Evolutionary conservation across 2,797 vertebrate species (phyloP).

Genomic region (Cossypha heuglini): DNA sequence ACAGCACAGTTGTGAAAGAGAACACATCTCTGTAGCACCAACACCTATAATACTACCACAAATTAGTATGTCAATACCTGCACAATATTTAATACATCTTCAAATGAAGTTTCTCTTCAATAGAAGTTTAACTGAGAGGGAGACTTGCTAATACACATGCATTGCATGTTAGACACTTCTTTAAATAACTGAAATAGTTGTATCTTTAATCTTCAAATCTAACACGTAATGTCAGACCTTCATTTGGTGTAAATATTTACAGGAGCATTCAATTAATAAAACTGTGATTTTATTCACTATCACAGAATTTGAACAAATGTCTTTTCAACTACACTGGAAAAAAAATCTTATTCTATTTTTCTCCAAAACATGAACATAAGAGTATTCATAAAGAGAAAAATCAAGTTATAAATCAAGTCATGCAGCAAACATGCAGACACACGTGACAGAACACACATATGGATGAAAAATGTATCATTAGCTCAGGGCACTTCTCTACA

Average conservation of each 20-base stretch:
- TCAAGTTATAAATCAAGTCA: background rate
- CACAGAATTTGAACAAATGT: background rate
- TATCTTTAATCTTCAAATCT: background rate
- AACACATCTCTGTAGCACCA: background rate
- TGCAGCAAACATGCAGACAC: background rate
- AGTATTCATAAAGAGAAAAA: background rate
- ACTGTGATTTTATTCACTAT: background rate
- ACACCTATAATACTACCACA: background rate
- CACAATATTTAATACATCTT: background rate
- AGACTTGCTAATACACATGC: background rate
- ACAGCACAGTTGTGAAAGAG: background rate
- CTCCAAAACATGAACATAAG: background rate
- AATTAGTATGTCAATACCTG: background rate
- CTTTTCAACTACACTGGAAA: background rate
- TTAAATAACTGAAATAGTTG: background rate
- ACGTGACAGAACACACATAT: fast-evolving
- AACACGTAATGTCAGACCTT: background rate
- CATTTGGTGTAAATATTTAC: background rate
- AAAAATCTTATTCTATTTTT: background rate
- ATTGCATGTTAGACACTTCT: background rate
- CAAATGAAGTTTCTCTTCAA: background rate
- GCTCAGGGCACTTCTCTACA: background rate
- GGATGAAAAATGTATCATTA: background rate
- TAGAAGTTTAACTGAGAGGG: background rate
- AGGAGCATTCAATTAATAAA: background rate